Conservation (phyloP, 2,113 vertebrate species). For the Suncus etruscus region DNA sequence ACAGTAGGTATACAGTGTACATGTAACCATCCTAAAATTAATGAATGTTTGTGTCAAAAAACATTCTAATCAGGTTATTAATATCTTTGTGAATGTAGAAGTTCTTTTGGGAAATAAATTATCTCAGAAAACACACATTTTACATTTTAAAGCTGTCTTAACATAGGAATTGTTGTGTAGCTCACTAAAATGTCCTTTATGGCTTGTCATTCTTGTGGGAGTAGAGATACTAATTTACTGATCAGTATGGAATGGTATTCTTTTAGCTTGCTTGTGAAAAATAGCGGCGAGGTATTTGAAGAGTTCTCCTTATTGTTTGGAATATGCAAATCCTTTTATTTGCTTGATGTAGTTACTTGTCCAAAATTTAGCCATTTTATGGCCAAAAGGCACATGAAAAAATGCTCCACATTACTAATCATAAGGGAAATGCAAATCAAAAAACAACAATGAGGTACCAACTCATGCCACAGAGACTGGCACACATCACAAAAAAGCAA, state of each 20-base stretch:
- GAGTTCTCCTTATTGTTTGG: background rate
- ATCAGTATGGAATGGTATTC: background rate
- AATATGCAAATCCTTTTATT: conserved; percentile 20
- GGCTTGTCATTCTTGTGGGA: background rate
- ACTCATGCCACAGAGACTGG: too few species aligned
- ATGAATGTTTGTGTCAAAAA: background rate
- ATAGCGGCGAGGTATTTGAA: conserved; percentile 11
- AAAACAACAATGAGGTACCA: too few species aligned
- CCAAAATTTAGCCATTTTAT: background rate
- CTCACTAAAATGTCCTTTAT: background rate
- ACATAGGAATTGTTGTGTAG: background rate
- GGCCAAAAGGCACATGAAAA: too few species aligned
- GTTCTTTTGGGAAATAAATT: background rate
- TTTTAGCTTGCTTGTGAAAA: conserved; percentile 29
- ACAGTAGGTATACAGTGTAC: background rate
- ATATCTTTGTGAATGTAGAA: background rate
- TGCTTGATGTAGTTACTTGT: conserved; percentile 17
- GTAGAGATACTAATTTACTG: background rate
- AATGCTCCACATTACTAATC: too few species aligned
- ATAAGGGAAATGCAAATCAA: too few species aligned
- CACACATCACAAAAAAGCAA: too few species aligned
- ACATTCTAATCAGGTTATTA: background rate
- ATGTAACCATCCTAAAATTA: background rate
- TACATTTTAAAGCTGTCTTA: conserved; percentile 7
- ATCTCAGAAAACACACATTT: background rate